Evolutionary conservation across 1,140 invertebrate genomes (phyloP).

Genomic region (Trichonephila clavata): DNA sequence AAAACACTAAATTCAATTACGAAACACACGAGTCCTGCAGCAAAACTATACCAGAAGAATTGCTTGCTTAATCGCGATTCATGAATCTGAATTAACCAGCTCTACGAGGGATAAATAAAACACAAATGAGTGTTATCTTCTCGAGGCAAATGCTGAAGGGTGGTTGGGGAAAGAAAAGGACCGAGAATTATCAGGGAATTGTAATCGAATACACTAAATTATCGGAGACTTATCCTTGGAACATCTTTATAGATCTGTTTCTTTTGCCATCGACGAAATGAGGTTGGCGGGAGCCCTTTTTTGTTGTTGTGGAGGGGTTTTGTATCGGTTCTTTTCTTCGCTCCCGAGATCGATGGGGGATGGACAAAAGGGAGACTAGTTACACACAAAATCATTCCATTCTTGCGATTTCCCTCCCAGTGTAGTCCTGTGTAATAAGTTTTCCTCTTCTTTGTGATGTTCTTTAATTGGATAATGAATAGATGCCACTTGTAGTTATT

Average conservation of each 20-base stretch:
- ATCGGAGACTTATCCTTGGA: background rate
- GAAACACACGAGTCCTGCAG: too few relatives aligned
- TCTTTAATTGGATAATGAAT: background rate
- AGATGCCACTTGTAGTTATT: background rate
- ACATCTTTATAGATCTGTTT: background rate
- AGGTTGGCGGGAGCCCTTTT: background rate
- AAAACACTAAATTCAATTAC: too few relatives aligned
- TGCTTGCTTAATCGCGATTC: too few relatives aligned
- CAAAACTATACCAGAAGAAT: too few relatives aligned
- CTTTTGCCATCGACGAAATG: background rate
- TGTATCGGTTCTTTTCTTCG: background rate
- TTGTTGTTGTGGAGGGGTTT: background rate
- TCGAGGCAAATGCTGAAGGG: too few relatives aligned
- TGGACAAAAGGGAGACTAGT: background rate
- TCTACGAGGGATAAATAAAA: too few relatives aligned
- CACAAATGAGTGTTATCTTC: too few relatives aligned
- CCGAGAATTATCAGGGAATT: background rate
- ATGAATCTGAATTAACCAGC: too few relatives aligned
- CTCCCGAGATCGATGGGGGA: background rate
- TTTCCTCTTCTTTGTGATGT: background rate
- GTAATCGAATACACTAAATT: background rate
- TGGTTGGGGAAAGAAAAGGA: background rate
- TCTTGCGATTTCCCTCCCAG: background rate
- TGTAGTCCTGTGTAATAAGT: background rate
- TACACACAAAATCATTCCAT: background rate